Conservation (phyloP, 2,888 invertebrate genomes). For the Cordylochernes scorpioides region DNA sequence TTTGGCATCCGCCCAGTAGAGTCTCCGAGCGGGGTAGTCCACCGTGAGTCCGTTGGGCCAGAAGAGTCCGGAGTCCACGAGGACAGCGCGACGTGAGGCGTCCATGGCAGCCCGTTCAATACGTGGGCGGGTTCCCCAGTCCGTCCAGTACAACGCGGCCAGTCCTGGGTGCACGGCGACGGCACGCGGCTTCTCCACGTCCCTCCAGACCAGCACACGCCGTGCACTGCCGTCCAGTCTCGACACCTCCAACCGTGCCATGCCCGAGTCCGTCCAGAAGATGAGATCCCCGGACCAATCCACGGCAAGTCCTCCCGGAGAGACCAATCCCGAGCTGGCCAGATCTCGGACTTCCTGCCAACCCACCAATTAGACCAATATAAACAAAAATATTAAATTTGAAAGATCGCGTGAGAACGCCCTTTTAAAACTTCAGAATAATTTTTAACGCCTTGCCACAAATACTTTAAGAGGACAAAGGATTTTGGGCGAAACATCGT, state of each 20-base stretch:
- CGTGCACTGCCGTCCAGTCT: constrained; percentile 22
- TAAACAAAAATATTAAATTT: too few relatives aligned
- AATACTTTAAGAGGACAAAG: too few relatives aligned
- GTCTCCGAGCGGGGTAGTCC: constrained; percentile 47
- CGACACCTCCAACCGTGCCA: constrained; percentile 46
- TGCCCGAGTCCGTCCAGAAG: constrained; percentile 18
- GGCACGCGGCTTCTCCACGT: constrained; percentile 48
- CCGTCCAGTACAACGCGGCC: constrained; percentile 54
- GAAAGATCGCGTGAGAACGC: too few relatives aligned
- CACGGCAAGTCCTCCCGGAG: constrained; percentile 17
- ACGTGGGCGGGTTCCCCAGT: constrained; percentile 36
- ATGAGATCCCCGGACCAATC: constrained; percentile 18
- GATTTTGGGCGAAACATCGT: too few relatives aligned
- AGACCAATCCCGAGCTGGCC: constrained; percentile 16
- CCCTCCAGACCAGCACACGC: constrained; percentile 15
- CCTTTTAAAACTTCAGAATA: too few relatives aligned
- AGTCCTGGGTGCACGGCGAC: too few relatives aligned
- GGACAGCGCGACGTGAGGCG: constrained; percentile 39
- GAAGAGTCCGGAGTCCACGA: constrained; percentile 45
- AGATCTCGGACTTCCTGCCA: too few relatives aligned
- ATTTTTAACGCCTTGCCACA: too few relatives aligned
- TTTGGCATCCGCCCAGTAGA: constrained; percentile 72
- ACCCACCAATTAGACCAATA: too few relatives aligned
- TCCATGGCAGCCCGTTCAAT: constrained; percentile 51
- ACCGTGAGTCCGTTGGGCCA: constrained; percentile 67